Base-by-base conservation (phyloP, 2,113 vertebrate genomes). In the Chauna torquata region DNA sequence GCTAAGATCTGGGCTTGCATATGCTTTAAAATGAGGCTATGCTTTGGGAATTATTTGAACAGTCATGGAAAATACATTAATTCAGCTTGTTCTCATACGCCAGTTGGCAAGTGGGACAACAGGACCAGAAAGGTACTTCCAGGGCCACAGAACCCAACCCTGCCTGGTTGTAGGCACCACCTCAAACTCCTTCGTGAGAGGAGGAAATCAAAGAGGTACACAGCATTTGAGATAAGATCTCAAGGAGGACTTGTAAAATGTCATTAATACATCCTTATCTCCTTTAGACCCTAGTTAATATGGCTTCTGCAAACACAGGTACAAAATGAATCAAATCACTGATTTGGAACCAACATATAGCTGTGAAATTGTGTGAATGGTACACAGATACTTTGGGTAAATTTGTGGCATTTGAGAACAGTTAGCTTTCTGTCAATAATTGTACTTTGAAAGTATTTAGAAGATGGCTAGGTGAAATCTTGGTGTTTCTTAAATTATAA, bases 371-470 rank as follows among this genome's bases (percentile, higher is more conserved):
- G 44, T 54, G 22, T 74, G 70, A 93, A 80, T 8, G 57, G 18
- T 75, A 58, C 34, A 70, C 12, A 84, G 72, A 81, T 71, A 82
- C 40, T 92, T 92, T 69, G 77, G 61, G 81, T 40, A 76, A 79
- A 85, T 65, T 36, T 81, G 27, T 64, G 42, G 45, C 34, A 75
- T 91, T 76, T 96, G 61, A 87, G 50, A 72, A 78, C 32, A 78
- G 24, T 82, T 82, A 70, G n/a, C 34, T 79, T 95, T 92, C 69
- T 92, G 74, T 85, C 87, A 89, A 89, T 95, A 85, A 57, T 88
- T 83, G 52, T 88, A 36, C 25, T 78, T 94, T 66, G 76, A 72
- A 88, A 78, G 16, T 59, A 79, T 47, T 89, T 72, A 57, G 44
- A 87, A 71, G 40, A 76, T 40, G 27, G 16, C 30, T 55, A 85